Evolutionary conservation across 1,140 invertebrate genomes (phyloP).

Genomic region (Rhysida immarginata): DNA sequence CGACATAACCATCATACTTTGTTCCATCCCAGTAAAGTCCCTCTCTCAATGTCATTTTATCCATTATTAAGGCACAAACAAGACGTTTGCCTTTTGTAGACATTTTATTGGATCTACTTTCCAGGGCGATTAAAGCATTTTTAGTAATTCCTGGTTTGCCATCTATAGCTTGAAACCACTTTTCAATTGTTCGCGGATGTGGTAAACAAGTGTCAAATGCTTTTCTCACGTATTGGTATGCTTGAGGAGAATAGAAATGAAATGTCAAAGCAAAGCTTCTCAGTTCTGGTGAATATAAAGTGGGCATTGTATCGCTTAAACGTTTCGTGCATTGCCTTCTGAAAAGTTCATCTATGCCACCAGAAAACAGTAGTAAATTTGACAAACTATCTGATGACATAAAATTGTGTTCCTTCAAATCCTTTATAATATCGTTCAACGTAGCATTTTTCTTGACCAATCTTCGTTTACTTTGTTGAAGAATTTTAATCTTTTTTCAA

Average conservation of each 20-base stretch:
- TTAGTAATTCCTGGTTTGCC: slow-evolving; percentile 26
- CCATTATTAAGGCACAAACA: slow-evolving; percentile 12
- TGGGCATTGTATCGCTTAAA: neutral
- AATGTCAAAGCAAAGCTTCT: slow-evolving; percentile 26
- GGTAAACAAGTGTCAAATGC: slow-evolving; percentile 26
- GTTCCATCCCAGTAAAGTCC: slow-evolving; percentile 13
- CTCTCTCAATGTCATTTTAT: slow-evolving; percentile 14
- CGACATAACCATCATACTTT: slow-evolving; percentile 11
- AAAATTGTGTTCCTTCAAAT: neutral
- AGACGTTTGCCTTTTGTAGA: slow-evolving; percentile 2
- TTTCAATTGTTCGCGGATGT: slow-evolving; percentile 25
- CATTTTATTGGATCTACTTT: slow-evolving; percentile 14
- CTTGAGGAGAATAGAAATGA: slow-evolving; percentile 27
- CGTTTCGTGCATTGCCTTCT: neutral
- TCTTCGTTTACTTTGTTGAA: neutral
- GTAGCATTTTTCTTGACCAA: neutral
- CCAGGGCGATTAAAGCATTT: slow-evolving; percentile 25
- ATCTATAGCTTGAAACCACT: slow-evolving; percentile 27
- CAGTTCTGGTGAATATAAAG: slow-evolving; percentile 5
- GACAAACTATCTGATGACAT: neutral
- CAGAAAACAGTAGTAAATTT: neutral
- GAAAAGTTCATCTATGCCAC: neutral
- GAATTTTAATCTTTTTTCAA: neutral
- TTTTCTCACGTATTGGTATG: slow-evolving; percentile 28
- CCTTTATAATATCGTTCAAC: neutral